These are phyloP conservation scores for Euphydryas editha DNA, from an alignment of 2,888 invertebrate species.

Conservation along the genomic window DNA sequence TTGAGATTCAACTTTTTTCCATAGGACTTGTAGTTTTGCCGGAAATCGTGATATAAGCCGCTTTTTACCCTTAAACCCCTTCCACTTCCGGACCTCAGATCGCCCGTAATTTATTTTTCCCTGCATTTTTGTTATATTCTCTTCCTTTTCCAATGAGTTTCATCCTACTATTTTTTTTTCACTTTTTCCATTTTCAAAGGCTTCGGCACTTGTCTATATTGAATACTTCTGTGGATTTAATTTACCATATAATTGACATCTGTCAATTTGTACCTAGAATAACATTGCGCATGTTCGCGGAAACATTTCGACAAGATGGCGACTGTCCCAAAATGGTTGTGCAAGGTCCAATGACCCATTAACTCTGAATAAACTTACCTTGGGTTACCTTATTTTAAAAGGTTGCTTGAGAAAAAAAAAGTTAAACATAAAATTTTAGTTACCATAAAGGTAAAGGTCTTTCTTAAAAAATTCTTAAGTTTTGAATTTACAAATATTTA, in stretches of 20 bases:
- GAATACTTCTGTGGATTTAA: background rate
- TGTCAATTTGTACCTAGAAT: background rate
- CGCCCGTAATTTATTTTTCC: too few species aligned
- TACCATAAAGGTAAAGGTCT: too few species aligned
- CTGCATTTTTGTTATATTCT: too few species aligned
- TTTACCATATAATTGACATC: background rate
- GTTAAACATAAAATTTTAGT: background rate
- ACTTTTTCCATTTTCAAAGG: too few species aligned
- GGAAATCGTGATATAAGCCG: too few species aligned
- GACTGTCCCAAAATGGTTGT: slow-evolving; percentile 42
- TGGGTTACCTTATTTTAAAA: background rate
- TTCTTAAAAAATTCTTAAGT: background rate
- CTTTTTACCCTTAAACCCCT: too few species aligned
- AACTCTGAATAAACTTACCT: slow-evolving; percentile 47
- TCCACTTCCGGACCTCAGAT: too few species aligned
- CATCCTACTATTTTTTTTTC: too few species aligned
- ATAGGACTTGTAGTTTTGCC: too few species aligned
- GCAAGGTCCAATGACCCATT: slow-evolving; percentile 64
- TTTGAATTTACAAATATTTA: background rate
- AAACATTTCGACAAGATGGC: slow-evolving; percentile 44
- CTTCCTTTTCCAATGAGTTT: too few species aligned
- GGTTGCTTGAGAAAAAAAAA: background rate
- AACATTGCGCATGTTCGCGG: slow-evolving; percentile 36
- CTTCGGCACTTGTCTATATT: too few species aligned
- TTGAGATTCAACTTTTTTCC: too few species aligned